Evolutionary conservation across 2,113 vertebrate genomes (phyloP).

Genomic region (Sorex fumeus): DNA sequence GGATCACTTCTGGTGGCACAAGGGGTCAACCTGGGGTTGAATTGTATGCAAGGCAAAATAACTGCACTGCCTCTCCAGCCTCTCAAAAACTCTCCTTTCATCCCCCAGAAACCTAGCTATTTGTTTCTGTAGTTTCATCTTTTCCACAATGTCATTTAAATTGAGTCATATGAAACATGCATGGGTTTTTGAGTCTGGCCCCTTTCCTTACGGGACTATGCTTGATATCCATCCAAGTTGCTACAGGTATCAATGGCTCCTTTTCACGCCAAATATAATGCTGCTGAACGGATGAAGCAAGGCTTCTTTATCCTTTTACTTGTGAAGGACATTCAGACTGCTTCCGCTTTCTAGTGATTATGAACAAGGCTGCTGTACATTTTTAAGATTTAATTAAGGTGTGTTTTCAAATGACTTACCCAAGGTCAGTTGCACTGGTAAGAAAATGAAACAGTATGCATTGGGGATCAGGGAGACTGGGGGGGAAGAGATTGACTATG

Average conservation of each 20-base stretch:
- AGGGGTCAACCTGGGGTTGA: no score
- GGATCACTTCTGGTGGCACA: no score
- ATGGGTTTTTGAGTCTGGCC: not conserved
- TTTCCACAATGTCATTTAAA: not conserved
- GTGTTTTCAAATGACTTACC: conserved; percentile 16
- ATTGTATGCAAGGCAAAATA: no score
- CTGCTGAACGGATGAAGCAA: not conserved
- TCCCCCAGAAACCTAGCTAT: not conserved
- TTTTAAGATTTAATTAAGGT: not conserved
- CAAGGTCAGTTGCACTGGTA: not conserved
- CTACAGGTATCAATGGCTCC: not conserved
- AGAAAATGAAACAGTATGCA: not conserved
- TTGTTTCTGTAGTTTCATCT: not conserved
- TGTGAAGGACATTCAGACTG: not conserved
- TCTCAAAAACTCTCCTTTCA: no score
- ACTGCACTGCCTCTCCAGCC: no score
- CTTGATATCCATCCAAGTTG: fast-evolving
- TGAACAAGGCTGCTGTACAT: not conserved
- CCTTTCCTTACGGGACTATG: not conserved
- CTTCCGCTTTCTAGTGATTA: not conserved
- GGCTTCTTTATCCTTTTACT: not conserved
- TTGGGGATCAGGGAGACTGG: no score
- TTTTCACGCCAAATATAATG: not conserved
- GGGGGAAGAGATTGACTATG: not conserved
- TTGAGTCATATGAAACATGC: not conserved